A percentile compares a stretch with the other conserved stretches of the same genome.
Evolutionary conservation across 2,888 invertebrate species (phyloP).

Genomic region (Pemphredon lugubris): DNA sequence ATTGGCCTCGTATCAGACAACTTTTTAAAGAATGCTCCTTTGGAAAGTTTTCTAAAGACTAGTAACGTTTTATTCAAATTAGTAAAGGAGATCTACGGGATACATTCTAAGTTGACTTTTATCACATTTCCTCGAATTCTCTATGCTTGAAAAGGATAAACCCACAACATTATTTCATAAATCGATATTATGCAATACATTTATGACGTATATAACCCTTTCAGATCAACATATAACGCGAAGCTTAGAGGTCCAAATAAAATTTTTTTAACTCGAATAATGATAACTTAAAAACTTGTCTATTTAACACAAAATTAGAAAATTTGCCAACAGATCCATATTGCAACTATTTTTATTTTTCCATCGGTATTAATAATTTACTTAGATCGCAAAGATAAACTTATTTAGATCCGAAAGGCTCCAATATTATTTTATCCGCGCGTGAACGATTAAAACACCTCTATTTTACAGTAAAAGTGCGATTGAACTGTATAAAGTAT

Average conservation of each 20-base stretch:
- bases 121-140: conserved; percentile 16
- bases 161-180: conserved; percentile 10
- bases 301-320: too few relatives aligned
- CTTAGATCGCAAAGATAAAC: too few relatives aligned
- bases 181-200: too few relatives aligned
- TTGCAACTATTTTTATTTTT: too few relatives aligned
- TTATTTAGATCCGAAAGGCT: too few relatives aligned
- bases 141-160: conserved; percentile 8
- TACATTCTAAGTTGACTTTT: conserved; percentile 2
- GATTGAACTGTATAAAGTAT: conserved; percentile 5
- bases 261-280: too few relatives aligned
- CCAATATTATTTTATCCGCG: conserved; percentile 15
- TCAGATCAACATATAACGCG: too few relatives aligned
- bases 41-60: conserved; percentile 10
- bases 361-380: too few relatives aligned
- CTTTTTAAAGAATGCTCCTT: background rate
- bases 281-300: too few relatives aligned
- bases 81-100: conserved; percentile 3
- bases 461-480: conserved; percentile 8
- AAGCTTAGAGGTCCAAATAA: too few relatives aligned
- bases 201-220: too few relatives aligned
- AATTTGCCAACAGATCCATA: too few relatives aligned
- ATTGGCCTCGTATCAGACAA: background rate
- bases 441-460: conserved; percentile 3
- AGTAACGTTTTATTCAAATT: background rate